Percentiles rank a stretch among this genome's conserved stretches.
These are phyloP conservation scores for Hylaeus volcanicus DNA, from an alignment of 1,140 invertebrate genomes.

Conservation along the genomic window DNA sequence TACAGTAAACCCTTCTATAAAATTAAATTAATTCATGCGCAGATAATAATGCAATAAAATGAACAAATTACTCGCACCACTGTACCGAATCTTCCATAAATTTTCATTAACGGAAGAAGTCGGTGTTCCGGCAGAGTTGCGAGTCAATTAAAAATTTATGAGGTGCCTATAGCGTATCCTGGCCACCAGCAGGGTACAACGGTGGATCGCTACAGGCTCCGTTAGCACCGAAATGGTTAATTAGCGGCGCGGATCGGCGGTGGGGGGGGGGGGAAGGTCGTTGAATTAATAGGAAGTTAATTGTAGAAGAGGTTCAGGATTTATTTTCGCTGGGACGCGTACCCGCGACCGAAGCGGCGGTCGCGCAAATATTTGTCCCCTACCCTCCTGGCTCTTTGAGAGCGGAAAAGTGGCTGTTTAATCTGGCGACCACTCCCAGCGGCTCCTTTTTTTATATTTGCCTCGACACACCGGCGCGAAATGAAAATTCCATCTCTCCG, in stretches of 20 bases:
- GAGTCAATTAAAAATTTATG: too few relatives aligned
- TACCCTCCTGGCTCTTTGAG: conserved; percentile 1
- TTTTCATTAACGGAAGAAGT: too few relatives aligned
- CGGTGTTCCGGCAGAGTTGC: too few relatives aligned
- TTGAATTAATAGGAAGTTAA: conserved; percentile 30
- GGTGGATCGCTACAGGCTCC: too few relatives aligned
- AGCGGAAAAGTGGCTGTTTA: conserved; percentile 29
- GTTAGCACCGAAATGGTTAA: neutral
- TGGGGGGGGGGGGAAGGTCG: neutral
- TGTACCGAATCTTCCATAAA: too few relatives aligned
- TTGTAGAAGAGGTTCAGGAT: neutral
- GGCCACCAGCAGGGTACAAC: too few relatives aligned
- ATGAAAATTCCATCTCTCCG: conserved; percentile 30
- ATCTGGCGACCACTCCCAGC: neutral
- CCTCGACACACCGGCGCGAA: neutral
- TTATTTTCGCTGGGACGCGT: neutral
- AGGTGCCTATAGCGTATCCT: too few relatives aligned
- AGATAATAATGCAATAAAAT: too few relatives aligned
- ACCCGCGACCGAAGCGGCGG: neutral
- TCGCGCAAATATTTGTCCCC: conserved; percentile 32
- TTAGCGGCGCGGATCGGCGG: neutral
- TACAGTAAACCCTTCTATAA: too few relatives aligned
- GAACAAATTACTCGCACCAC: too few relatives aligned
- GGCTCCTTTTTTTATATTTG: conserved; percentile 23
- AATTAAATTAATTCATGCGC: too few relatives aligned